Evolutionary conservation across 2,797 vertebrate species (phyloP), one percentile per base, ranked within the genome.

Genomic region (Rhyacichthys aspro): DNA sequence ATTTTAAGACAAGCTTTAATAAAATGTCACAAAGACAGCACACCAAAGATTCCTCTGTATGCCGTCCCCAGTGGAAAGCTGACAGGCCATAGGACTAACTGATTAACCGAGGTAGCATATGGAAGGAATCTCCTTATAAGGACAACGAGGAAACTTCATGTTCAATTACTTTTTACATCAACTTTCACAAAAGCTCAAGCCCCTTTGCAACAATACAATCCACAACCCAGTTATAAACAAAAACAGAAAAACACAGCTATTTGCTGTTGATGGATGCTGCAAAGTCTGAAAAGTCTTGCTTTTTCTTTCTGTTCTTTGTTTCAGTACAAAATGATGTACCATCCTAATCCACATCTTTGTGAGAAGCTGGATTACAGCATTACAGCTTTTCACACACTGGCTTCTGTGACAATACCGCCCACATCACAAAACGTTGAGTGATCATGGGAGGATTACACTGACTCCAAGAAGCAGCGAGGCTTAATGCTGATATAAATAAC

Each of bases 311-410:
- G 28, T 63, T 84, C 72, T 88, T 89, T 90, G 78, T 89, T 79
- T 88, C 23, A 1, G n/a, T 9, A 55, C 58, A 45, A 67, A 64
- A 75, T 78, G 68, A 85, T 59, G 75, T 69, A 1, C 75, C 41
- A 59, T 53, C 58, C 53, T 90, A 91, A 91, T 92, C 89, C 90
- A 86, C 78, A 86, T 83, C 82, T 81, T 17, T 59, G 76, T 90
- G 86, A 91, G 74, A 90, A 89, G 74, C 59, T 88, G 88, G 91
- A 90, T 91, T 90, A 90, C 32, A 9, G 78, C 65, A 80, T 86
- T 83, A 86, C 59, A 36, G 63, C 76, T 86, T 78, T 73, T 63
- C 80, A 73, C 75, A 73, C 76, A 63, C 59, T 64, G 50, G 60
- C 67, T 59, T 82, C 42, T 69, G 74, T 74, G 72, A 87, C 82